Percentiles rank a stretch among this genome's conserved stretches.
Evolutionary conservation across 2,888 invertebrate species (phyloP).

Genomic region (Pilophorus perplexus): DNA sequence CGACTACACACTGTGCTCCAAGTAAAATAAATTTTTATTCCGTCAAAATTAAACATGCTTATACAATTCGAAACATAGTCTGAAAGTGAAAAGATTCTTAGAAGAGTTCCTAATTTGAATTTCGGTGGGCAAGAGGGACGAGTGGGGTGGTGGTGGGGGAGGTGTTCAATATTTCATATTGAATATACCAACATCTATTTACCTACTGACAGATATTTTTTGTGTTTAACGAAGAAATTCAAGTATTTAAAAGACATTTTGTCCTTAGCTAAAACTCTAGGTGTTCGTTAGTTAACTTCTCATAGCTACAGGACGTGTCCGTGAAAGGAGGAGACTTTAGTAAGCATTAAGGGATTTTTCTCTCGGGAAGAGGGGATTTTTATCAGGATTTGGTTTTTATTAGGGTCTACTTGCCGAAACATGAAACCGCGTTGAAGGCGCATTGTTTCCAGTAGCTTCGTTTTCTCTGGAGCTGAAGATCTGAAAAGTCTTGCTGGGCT

Average conservation of each 20-base stretch:
- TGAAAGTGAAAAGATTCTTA: not conserved
- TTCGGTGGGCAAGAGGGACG: no score
- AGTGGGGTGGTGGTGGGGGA: no score
- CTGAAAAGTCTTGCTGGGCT: conserved; percentile 54
- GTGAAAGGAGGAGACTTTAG: no score
- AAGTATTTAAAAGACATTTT: no score
- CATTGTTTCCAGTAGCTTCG: conserved; percentile 60
- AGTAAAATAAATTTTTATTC: conserved; percentile 42
- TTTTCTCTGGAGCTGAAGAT: conserved; percentile 56
- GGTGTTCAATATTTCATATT: not conserved
- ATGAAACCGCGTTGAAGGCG: conserved; percentile 60
- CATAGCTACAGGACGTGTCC: no score
- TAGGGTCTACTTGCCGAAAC: conserved; percentile 56
- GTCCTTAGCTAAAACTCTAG: no score
- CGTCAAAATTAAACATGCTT: conserved; percentile 40
- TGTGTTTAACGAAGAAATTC: no score
- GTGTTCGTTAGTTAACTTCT: no score
- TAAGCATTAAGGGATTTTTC: no score
- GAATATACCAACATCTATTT: conserved; percentile 19
- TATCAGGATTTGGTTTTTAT: conserved; percentile 10
- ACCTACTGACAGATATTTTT: not conserved
- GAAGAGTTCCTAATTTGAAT: conserved; percentile 6
- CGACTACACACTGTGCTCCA: conserved; percentile 41
- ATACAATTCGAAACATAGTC: conserved; percentile 2
- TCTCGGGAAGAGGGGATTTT: no score